Conservation (phyloP, 2,797 vertebrate species). For the Acipenser transmontanus region DNA sequence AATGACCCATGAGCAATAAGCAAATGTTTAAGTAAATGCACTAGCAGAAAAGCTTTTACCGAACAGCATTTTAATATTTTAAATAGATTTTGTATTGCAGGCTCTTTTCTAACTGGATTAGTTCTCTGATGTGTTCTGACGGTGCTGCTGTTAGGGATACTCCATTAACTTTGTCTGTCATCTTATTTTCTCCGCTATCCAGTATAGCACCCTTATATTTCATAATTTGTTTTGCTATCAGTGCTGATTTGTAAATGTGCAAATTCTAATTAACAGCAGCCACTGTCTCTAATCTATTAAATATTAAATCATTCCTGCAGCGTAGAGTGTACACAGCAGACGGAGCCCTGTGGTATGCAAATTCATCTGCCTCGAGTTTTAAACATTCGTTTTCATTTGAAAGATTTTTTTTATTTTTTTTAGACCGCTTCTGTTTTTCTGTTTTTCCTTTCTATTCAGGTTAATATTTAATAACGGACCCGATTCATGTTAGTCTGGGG, state of each 20-base stretch:
- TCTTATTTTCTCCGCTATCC: conserved; percentile 85
- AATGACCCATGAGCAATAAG: conserved; percentile 97
- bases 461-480: conserved; percentile 59
- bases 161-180: conserved; percentile 98
- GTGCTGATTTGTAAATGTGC: conserved; percentile 99
- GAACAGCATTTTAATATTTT: conserved; percentile 98
- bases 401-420: conserved; percentile 64
- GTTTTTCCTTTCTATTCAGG: conserved; percentile 49
- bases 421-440: conserved; percentile 59
- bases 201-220: conserved; percentile 94
- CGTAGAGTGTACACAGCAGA: conserved; percentile 83
- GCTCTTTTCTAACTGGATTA: conserved; percentile 91
- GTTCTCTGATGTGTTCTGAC: conserved; percentile 93
- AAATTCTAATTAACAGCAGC: conserved; percentile 98
- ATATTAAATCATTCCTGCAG: conserved; percentile 97
- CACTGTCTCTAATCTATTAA: conserved; percentile 94
- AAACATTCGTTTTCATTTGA: conserved; percentile 61
- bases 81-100: conserved; percentile 86
- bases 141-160: conserved; percentile 93
- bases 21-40: conserved; percentile 94
- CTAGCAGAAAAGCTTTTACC: conserved; percentile 83
- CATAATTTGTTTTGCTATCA: conserved; percentile 99
- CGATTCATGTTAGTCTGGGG: conserved; percentile 69
- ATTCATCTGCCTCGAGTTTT: conserved; percentile 78
- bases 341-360: conserved; percentile 93